Base-by-base conservation (phyloP, 2,888 invertebrate species). In the Sympetrum striolatum region DNA sequence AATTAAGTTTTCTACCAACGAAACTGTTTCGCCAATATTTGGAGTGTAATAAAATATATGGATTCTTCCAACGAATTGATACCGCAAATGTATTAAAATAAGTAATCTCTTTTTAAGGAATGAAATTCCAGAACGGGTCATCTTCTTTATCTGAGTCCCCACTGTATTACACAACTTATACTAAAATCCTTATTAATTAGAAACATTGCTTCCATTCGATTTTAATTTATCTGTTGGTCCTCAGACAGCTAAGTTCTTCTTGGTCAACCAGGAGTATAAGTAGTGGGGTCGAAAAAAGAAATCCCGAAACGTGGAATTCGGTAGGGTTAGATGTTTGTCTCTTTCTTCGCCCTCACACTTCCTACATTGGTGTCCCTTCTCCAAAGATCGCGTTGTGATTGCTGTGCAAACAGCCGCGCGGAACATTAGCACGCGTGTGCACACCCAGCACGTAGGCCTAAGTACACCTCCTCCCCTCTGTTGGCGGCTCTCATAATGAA, bases 341-440 rank as follows among this genome's bases (percentile, higher is more conserved):
- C 82, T 31, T 82, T 80, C 22, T 37, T 80, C 53, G 48, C 31
- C 35, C 31, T 25, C 53, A 3, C 39, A 15, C 22, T 53, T 58
- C 35, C 25, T 64, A 6, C 60, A 14, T 64, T 86, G 86, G 60
- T 39, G 35, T 86, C 53, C 53, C 53, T 58, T 82, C 58, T 53
- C 60, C 60, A 86, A 86, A 86, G 60, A 86, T 60, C 60, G 60
- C 86, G 86, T 86, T 86, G 86, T 86, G 86, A 86, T 86, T 86
- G 86, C 86, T 64, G 86, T 64, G 86, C 86, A 86, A 86, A 86
- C 86, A 86, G 86, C 58, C 58, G 37, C 86, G 86, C 37, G 60
- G 86, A 86, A 39, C 86, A 86, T 86, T 86, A 86, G 86, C 86
- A 86, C 86, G 86, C 86, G 86, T 86, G 86, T 86, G 86, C 60